phyloP scores from a whole-genome alignment of 2,113 vertebrate genomes.

The Syngnathoides biaculeatus region DNA sequence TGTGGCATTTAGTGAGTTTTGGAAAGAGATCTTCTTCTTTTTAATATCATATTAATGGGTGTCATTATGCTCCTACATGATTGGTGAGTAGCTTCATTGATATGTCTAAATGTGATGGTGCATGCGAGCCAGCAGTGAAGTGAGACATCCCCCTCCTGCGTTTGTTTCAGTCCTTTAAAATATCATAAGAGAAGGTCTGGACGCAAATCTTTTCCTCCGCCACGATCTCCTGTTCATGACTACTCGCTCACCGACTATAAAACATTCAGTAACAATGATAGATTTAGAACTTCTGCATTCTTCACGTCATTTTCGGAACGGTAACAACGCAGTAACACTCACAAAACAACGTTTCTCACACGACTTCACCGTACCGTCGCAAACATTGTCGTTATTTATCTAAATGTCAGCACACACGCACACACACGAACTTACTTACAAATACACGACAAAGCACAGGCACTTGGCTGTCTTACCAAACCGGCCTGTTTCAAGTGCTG shows the following conservation, averaged over 20 bases:
- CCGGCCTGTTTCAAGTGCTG: slow-evolving; percentile 66
- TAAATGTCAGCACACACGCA: slow-evolving; percentile 38
- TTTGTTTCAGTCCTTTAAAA: slow-evolving; percentile 25
- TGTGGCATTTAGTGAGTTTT: neutral
- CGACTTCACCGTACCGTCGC: slow-evolving; percentile 33
- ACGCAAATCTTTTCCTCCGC: slow-evolving; percentile 35
- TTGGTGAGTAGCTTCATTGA: slow-evolving; percentile 65
- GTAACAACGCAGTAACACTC: slow-evolving; percentile 48
- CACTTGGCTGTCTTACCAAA: slow-evolving; percentile 62
- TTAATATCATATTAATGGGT: slow-evolving; percentile 33
- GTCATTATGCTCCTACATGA: slow-evolving; percentile 47
- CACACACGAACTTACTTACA: slow-evolving; percentile 36
- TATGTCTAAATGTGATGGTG: slow-evolving; percentile 59
- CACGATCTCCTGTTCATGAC: slow-evolving; percentile 18
- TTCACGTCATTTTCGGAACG: slow-evolving; percentile 48
- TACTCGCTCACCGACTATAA: slow-evolving; percentile 20
- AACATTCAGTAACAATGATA: slow-evolving; percentile 49
- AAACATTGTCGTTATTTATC: slow-evolving; percentile 32
- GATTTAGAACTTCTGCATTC: slow-evolving; percentile 36
- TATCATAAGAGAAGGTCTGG: slow-evolving; percentile 20
- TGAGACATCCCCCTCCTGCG: slow-evolving; percentile 28
- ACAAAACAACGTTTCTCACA: slow-evolving; percentile 29
- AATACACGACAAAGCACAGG: slow-evolving; percentile 55
- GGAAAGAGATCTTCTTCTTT: slow-evolving; percentile 17
- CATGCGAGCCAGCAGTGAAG: slow-evolving; percentile 65